These are phyloP conservation scores for Saguinus midas DNA, from an alignment of 2,113 vertebrate genomes.

Conservation along the genomic window DNA sequence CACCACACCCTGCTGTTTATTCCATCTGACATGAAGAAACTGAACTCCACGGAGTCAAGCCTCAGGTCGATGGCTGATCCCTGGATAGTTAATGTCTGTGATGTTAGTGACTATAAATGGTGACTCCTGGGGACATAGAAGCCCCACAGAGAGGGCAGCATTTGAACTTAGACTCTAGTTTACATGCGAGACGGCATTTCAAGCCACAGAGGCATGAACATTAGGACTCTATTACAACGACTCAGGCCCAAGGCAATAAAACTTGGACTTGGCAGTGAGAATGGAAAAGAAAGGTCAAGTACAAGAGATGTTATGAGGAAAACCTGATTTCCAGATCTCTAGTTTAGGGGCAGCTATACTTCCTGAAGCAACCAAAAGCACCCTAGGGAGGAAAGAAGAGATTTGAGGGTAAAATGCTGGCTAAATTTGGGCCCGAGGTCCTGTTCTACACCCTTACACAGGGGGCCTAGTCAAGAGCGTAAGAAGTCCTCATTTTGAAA, in stretches of 20 bases:
- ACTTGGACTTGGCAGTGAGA: slow-evolving; percentile 36
- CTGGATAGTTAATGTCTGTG: background rate
- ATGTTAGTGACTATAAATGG: background rate
- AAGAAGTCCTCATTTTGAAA: background rate
- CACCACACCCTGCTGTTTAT: background rate
- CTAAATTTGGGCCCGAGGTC: background rate
- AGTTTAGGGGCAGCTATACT: background rate
- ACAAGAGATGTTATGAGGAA: background rate
- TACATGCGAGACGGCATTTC: background rate
- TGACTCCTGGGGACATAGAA: background rate
- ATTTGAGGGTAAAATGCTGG: background rate
- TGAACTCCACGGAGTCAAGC: background rate
- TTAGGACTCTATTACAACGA: background rate
- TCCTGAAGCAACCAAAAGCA: background rate
- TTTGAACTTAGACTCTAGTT: background rate
- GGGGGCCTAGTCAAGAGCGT: background rate
- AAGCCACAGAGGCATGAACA: background rate
- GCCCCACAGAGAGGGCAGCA: background rate
- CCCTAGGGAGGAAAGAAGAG: background rate
- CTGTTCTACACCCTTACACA: background rate
- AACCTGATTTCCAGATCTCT: background rate
- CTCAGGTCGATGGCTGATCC: background rate
- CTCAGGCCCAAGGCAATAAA: background rate
- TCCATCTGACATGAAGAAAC: background rate
- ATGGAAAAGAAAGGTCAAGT: slow-evolving; percentile 48